phyloP scores from a whole-genome alignment of 2,797 vertebrate genomes.

The Pipistrellus pipistrellus region DNA sequence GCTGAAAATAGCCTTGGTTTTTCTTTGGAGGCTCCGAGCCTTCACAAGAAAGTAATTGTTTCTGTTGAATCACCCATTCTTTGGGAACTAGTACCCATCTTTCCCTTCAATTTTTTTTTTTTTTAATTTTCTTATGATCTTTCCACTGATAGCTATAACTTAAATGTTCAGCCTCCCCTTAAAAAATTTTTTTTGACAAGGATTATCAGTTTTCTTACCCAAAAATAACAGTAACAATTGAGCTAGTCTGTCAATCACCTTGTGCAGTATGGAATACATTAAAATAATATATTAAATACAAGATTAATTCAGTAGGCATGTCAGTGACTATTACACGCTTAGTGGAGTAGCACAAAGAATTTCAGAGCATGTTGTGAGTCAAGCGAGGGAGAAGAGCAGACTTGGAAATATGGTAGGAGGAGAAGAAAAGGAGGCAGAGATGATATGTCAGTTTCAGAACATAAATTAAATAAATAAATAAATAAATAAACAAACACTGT shows the following conservation, averaged over 20 bases:
- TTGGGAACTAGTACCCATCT: not conserved
- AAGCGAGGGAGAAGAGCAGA: not conserved
- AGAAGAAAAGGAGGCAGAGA: not conserved
- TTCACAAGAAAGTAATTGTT: conserved; percentile 72
- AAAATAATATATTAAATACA: conserved; percentile 36
- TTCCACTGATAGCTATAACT: conserved; percentile 13
- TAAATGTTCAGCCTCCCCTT: conserved; percentile 28
- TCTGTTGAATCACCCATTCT: conserved; percentile 56
- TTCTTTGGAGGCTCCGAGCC: conserved; percentile 19
- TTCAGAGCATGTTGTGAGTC: not conserved
- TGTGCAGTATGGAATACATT: not conserved
- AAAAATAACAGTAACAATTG: conserved; percentile 26
- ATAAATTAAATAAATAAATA: not conserved
- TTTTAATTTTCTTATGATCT: conserved; percentile 31
- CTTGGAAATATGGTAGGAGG: not conserved
- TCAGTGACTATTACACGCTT: not conserved
- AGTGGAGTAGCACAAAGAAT: not conserved
- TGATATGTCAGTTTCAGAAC: not conserved
- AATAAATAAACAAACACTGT: not conserved
- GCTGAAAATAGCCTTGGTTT: conserved; percentile 62
- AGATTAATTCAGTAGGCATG: not conserved
- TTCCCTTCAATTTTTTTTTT: not conserved
- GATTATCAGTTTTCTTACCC: conserved; percentile 35
- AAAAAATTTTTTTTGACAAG: conserved; percentile 41
- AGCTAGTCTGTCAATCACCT: not conserved